A percentile compares a stretch with the other conserved stretches of the same genome.
These are phyloP conservation scores for Epirrhoe alternata DNA, from an alignment of 2,888 invertebrate species.

Conservation along the genomic window DNA sequence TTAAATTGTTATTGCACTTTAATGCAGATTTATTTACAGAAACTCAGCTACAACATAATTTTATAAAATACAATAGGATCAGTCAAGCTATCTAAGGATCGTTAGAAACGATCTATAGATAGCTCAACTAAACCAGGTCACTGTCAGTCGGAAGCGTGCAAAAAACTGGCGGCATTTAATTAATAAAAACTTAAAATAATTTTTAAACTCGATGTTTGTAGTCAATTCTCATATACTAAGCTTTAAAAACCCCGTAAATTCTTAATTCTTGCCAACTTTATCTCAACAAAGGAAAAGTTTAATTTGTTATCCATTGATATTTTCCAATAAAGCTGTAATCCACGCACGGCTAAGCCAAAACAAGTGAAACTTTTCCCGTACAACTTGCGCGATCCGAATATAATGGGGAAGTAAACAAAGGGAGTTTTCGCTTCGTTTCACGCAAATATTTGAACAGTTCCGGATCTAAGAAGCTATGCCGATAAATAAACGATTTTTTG, in stretches of 20 bases:
- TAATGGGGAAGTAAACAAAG: slow-evolving; percentile 66
- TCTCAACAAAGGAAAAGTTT: slow-evolving; percentile 27
- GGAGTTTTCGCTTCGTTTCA: slow-evolving; percentile 51
- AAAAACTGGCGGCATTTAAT: no score
- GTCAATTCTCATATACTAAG: not conserved
- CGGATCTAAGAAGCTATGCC: not conserved
- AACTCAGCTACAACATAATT: no score
- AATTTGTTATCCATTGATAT: slow-evolving; percentile 30
- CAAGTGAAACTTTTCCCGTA: slow-evolving; percentile 49
- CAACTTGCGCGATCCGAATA: slow-evolving; percentile 64
- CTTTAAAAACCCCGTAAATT: not conserved
- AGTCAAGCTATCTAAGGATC: no score
- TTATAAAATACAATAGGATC: no score
- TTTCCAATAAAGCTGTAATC: slow-evolving; percentile 28
- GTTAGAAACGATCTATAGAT: no score
- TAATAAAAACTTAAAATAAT: no score
- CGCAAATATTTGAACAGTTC: slow-evolving; percentile 58
- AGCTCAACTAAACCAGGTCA: no score
- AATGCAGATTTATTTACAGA: no score
- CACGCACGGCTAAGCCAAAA: slow-evolving; percentile 31
- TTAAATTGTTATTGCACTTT: no score
- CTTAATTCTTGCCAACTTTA: slow-evolving; percentile 7
- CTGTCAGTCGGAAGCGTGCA: no score
- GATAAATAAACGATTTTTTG: not conserved
- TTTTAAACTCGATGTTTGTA: not conserved